Conservation (phyloP, 2,797 vertebrate species). For the Hybognathus amarus region DNA sequence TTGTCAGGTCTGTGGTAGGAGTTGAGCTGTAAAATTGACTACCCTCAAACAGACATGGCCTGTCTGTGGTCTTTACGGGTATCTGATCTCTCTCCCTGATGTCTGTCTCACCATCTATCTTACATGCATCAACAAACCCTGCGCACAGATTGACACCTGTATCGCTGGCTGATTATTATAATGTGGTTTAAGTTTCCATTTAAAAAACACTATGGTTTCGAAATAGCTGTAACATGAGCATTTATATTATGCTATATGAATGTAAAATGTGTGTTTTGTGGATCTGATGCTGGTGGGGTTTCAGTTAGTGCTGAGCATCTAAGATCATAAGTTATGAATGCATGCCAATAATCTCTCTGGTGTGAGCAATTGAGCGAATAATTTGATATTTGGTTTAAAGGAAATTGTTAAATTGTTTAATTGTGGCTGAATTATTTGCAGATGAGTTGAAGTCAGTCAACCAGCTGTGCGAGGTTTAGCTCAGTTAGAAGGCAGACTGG, state of each 20-base stretch:
- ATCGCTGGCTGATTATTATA: neutral
- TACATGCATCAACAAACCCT: constrained; percentile 9
- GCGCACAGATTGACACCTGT: constrained; percentile 10
- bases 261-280: constrained; percentile 29
- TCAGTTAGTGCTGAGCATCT: neutral
- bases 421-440: constrained; percentile 72
- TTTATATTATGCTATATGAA: constrained; percentile 35
- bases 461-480: constrained; percentile 58
- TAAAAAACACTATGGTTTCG: constrained; percentile 10
- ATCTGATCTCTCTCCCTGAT: constrained; percentile 29
- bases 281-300: constrained; percentile 11
- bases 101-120: constrained; percentile 57
- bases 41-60: constrained; percentile 83
- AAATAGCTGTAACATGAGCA: constrained; percentile 18
- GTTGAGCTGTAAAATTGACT: constrained; percentile 97
- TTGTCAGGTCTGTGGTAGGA: constrained; percentile 92
- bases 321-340: constrained; percentile 41
- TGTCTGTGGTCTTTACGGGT: constrained; percentile 75
- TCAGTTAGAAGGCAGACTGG: constrained; percentile 66
- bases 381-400: constrained; percentile 69
- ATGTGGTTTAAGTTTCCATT: neutral
- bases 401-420: constrained; percentile 64
- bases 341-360: constrained; percentile 49
- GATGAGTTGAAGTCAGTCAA: constrained; percentile 73
- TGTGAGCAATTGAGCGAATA: constrained; percentile 47